phyloP scores from a whole-genome alignment of 2,797 vertebrate genomes.

The Paguma larvata region DNA sequence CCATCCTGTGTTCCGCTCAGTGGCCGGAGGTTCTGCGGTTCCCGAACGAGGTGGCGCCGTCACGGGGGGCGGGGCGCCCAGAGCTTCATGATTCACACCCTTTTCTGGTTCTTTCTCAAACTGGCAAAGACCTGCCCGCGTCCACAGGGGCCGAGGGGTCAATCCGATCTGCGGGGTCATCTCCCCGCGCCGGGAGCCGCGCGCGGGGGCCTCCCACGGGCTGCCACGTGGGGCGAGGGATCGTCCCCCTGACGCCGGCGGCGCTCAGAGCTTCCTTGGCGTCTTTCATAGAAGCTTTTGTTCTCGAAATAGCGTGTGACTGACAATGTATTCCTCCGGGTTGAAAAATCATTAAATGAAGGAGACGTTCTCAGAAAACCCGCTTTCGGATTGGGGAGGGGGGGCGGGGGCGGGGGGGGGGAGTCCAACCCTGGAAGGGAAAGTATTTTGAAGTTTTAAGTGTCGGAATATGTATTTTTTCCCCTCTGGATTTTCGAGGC shows the following conservation, averaged over 20 bases:
- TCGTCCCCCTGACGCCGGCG: background rate
- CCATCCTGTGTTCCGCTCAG: background rate
- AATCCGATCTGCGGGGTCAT: background rate
- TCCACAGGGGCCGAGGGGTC: background rate
- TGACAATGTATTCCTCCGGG: slow-evolving; percentile 46
- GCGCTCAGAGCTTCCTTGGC: accelerated
- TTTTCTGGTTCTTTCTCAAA: background rate
- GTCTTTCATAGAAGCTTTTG: background rate
- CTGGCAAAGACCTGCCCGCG: background rate
- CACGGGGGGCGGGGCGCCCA: background rate
- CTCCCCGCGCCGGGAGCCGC: accelerated
- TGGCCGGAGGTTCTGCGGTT: background rate
- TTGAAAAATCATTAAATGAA: slow-evolving; percentile 16
- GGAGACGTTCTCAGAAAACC: slow-evolving; percentile 31
- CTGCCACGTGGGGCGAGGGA: accelerated
- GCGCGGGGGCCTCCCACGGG: background rate
- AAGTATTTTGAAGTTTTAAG: background rate
- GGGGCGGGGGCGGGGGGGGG: background rate
- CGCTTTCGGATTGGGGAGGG: background rate
- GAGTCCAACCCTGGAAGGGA: slow-evolving; percentile 17
- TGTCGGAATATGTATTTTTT: background rate
- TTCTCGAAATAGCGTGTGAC: slow-evolving; percentile 52
- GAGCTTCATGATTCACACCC: background rate
- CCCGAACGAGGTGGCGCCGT: background rate
- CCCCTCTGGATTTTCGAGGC: slow-evolving; percentile 24